Base-by-base conservation (phyloP, 2,888 invertebrate genomes). In the Macroteleia sp. region DNA sequence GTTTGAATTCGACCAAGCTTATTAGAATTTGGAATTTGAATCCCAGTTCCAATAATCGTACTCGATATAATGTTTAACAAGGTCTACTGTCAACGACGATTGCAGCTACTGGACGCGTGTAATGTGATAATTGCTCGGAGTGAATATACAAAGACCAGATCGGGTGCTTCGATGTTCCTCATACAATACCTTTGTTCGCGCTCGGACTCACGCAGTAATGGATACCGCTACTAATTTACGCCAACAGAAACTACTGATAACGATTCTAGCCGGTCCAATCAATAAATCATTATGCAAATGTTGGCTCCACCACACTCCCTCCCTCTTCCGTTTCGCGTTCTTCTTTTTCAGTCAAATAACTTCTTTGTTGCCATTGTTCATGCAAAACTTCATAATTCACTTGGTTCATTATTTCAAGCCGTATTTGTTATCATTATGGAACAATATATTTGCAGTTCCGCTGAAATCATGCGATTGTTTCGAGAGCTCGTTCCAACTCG, bases 91-190 rank as follows among this genome's bases (percentile, higher is more conserved):
- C 36, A 56, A 36, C 34, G 54, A 20, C n/a, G 46, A 56, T 67
- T 67, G 44, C 46, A 14, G 19, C n/a, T 10, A 19, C 14, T 19
- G 48, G 10, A 39, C 17, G 25, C 48, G 36, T 69, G 67, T 69
- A 69, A 69, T 69, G 67, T 19, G 46, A 69, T 69, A 69, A 69
- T 69, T 69, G 48, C 41, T 69, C 32, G 17, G n/a, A 16, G 57
- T 17, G 48, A 57, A 41, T 66, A n/a, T n/a, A n/a, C n/a, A n/a
- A n/a, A n/a, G n/a, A n/a, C n/a, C n/a, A n/a, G n/a, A n/a, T n/a
- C n/a, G n/a, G n/a, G n/a, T n/a, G n/a, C n/a, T n/a, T n/a, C n/a
- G n/a, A n/a, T n/a, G n/a, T n/a, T n/a, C n/a, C n/a, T n/a, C n/a
- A n/a, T n/a, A n/a, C n/a, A n/a, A n/a, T n/a, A n/a, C n/a, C n/a